Conservation (phyloP, 1,140 invertebrate species). For the Phocides pigmalion region DNA sequence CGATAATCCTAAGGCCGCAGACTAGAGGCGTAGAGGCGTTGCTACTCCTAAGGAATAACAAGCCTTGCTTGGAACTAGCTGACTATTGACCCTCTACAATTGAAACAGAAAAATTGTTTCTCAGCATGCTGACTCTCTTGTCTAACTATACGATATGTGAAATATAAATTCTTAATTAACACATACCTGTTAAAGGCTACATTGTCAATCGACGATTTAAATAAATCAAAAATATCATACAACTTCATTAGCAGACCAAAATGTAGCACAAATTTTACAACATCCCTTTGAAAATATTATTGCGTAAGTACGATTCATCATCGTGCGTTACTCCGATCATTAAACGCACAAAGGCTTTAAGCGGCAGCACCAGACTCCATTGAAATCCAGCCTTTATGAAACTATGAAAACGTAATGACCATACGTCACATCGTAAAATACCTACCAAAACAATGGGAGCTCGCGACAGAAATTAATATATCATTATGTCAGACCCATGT, state of each 20-base stretch:
- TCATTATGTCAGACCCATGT: conserved; percentile 84
- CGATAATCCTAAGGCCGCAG: too few relatives aligned
- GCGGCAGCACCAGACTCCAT: conserved; percentile 58
- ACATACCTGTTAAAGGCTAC: too few relatives aligned
- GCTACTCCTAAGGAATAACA: too few relatives aligned
- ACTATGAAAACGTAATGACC: conserved; percentile 83
- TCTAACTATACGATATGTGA: too few relatives aligned
- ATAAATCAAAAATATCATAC: background rate
- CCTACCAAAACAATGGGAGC: conserved; percentile 79
- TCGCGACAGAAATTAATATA: conserved; percentile 84
- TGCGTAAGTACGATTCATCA: conserved; percentile 56
- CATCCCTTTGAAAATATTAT: conserved; percentile 30
- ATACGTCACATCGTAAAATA: conserved; percentile 81
- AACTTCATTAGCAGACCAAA: conserved; percentile 20
- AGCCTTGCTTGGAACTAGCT: too few relatives aligned
- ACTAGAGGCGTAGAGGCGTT: too few relatives aligned
- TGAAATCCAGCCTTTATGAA: conserved; percentile 76
- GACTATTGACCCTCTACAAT: too few relatives aligned
- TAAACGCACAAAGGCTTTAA: conserved; percentile 70
- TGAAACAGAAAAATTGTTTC: too few relatives aligned
- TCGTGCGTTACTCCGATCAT: conserved; percentile 59
- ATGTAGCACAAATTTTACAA: conserved; percentile 24
- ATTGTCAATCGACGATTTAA: background rate
- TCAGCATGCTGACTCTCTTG: too few relatives aligned
- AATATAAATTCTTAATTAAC: too few relatives aligned